Evolutionary conservation across 2,797 vertebrate genomes (phyloP).

Genomic region (Orestias chungarensis): DNA sequence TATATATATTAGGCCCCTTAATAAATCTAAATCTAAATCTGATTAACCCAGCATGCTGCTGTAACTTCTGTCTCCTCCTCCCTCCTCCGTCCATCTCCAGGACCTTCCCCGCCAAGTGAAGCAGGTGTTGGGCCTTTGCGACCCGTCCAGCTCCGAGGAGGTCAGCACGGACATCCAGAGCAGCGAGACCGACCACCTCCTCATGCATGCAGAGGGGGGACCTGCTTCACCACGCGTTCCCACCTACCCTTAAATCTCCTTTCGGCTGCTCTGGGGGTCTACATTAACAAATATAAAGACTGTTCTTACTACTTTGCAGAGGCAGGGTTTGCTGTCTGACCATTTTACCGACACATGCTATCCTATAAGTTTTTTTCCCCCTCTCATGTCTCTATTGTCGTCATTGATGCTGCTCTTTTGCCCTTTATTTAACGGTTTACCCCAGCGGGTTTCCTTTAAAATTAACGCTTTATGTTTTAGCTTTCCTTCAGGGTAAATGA

Average conservation of each 20-base stretch:
- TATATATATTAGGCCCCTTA: no score
- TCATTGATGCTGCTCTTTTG: constrained; percentile 41
- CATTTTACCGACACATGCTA: constrained; percentile 26
- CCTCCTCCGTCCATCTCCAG: constrained; percentile 60
- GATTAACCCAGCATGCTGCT: not conserved
- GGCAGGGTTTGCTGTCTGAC: constrained; percentile 40
- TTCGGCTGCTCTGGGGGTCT: constrained; percentile 8
- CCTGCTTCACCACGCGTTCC: constrained; percentile 64
- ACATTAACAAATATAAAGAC: constrained; percentile 6
- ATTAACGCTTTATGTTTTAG: not conserved
- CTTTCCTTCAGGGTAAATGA: not conserved
- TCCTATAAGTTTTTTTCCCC: constrained; percentile 10
- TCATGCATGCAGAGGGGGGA: constrained; percentile 64
- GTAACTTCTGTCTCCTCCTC: not conserved
- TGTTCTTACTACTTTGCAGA: constrained; percentile 23
- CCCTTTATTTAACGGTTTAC: constrained; percentile 9
- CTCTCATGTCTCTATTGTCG: constrained; percentile 21
- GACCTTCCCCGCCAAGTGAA: constrained; percentile 87
- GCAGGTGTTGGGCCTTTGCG: constrained; percentile 83
- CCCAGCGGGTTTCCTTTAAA: not conserved
- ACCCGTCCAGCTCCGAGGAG: constrained; percentile 61
- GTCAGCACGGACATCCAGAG: constrained; percentile 68
- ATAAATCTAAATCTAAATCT: no score
- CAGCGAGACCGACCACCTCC: constrained; percentile 57
- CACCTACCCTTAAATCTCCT: constrained; percentile 57